Evolutionary conservation across 2,113 vertebrate genomes (phyloP).

Genomic region (Tachysurus fulvidraco): DNA sequence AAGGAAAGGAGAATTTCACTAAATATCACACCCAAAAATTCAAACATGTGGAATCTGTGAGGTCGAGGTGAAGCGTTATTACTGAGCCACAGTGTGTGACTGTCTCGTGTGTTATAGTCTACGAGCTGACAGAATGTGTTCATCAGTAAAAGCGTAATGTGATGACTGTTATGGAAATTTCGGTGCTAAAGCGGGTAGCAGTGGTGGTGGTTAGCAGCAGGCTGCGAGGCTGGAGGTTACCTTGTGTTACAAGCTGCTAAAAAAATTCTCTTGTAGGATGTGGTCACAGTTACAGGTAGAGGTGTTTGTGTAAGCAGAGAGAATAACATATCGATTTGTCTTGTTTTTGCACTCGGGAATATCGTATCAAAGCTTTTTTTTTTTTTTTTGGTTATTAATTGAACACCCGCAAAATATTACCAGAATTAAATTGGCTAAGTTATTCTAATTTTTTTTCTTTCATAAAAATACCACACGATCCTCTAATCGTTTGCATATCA

Average conservation of each 20-base stretch:
- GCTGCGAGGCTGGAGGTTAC: conserved; percentile 36
- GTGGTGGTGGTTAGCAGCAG: conserved; percentile 37
- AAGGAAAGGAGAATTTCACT: background rate
- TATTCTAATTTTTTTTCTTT: background rate
- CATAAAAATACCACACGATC: background rate
- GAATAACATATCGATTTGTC: background rate
- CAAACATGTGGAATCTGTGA: background rate
- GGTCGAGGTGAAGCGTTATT: background rate
- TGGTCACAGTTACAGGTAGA: background rate
- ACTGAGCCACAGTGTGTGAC: background rate
- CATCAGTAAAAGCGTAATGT: conserved; percentile 32
- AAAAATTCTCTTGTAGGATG: background rate
- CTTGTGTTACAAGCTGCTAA: conserved; percentile 16
- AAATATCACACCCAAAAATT: background rate
- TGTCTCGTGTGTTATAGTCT: background rate
- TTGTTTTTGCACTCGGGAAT: background rate
- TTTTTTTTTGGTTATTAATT: background rate
- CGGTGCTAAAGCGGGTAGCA: conserved; percentile 31
- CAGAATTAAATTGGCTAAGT: background rate
- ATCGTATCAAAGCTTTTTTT: background rate
- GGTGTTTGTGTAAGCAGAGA: background rate
- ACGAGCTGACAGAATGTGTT: background rate
- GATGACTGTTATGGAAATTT: conserved; percentile 45
- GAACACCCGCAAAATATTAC: background rate
- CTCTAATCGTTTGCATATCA: background rate